A percentile compares a stretch with the other conserved stretches of the same genome.
Evolutionary conservation across 2,888 invertebrate species (phyloP).

Genomic region (Drosophila ustulata): DNA sequence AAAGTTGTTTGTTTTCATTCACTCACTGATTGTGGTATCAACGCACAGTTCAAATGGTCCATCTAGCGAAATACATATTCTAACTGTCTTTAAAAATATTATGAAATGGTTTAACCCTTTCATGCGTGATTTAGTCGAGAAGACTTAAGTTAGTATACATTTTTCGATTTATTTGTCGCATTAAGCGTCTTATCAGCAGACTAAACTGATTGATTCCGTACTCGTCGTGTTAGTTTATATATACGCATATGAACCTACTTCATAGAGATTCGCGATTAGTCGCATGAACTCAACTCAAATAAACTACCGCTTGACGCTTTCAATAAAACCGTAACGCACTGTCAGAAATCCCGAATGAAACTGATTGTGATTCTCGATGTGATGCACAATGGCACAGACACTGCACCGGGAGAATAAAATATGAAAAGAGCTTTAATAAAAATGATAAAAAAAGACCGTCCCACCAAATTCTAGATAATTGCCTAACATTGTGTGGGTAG

Average conservation of each 20-base stretch:
- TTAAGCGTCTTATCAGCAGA: not conserved
- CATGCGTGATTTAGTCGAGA: too few species aligned
- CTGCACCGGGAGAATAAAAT: slow-evolving; percentile 41
- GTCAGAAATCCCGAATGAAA: slow-evolving; percentile 54
- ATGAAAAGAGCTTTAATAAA: slow-evolving; percentile 64
- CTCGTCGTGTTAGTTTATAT: not conserved
- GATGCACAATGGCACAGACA: slow-evolving; percentile 41
- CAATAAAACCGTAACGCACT: slow-evolving; percentile 48
- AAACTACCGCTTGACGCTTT: not conserved
- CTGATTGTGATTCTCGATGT: slow-evolving; percentile 48
- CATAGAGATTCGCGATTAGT: not conserved
- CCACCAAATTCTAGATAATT: slow-evolving; percentile 52
- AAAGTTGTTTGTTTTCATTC: too few species aligned
- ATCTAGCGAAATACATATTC: too few species aligned
- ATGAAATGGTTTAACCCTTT: too few species aligned
- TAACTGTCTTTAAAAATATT: too few species aligned
- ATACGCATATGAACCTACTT: not conserved
- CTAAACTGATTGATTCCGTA: not conserved
- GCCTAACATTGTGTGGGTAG: slow-evolving; percentile 36
- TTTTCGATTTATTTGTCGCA: not conserved
- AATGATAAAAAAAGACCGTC: slow-evolving; percentile 37
- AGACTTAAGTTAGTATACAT: too few species aligned
- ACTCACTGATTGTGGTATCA: too few species aligned
- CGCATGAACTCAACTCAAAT: not conserved
- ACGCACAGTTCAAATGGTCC: too few species aligned